Evolutionary conservation across 2,888 invertebrate species (phyloP), one percentile per base, ranked within the genome.

Genomic region (Homarus gammarus): DNA sequence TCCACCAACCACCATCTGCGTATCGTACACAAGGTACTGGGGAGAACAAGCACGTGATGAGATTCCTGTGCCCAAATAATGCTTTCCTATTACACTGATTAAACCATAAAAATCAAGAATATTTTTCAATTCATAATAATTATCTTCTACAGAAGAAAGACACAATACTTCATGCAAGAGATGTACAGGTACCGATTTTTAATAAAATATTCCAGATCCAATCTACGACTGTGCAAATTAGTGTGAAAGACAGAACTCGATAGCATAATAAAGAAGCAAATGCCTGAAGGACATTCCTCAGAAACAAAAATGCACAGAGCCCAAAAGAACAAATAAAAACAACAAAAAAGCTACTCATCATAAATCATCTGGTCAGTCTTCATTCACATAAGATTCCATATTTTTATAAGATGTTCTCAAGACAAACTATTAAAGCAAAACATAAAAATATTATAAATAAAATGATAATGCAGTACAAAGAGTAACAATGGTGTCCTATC

Each of bases 1-100:
- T n/a, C 96, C 96, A 31, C 96, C 96, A 93, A 96, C 94, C 61
- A 96, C 94, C 93, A 95, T 94, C 94, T 96, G 96, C 22, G 96
- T 95, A 93, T 96, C 96, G 92, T 95, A 96, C 92, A 96, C 95
- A 92, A 96, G 93, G 93, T 95, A 96, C 92, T 92, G 91, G 31
- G 84, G 77, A 88, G 77, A 83, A 83, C 81, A 83, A 82, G 85
- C 68, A 44, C 51, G 33, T 22, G 51, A 75, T 84, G 75, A 64
- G 75, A 75, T 61, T 38, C 40, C n/a, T 83, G 22, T 51, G 18
- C n/a, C 27, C 51, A 75, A 27, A 10, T 12, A 75, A 27, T 49
- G n/a, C 8, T 18, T 38, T 38, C 18, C 36, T 27, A 27, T 36
- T 56, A 27, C 22, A 64, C 27, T 27, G 27, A 22, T 56, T 56